phyloP scores from a whole-genome alignment of 2,888 invertebrate genomes.

The Pristionchus maxplancki region DNA sequence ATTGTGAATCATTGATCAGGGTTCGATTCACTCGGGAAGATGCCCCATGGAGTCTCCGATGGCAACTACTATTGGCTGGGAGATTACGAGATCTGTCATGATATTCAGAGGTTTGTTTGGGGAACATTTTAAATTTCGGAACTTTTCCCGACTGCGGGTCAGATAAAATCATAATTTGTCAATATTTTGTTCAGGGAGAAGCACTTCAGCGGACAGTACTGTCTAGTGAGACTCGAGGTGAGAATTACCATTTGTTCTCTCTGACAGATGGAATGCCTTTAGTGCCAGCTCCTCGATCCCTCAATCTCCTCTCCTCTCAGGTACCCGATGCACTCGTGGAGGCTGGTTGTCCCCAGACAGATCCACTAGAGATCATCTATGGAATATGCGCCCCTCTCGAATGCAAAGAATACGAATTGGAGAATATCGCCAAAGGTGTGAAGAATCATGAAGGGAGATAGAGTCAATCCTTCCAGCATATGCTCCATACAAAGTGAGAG shows the following conservation, averaged over 20 bases:
- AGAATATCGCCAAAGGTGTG: slow-evolving; percentile 40
- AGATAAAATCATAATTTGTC: neutral
- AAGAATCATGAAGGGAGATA: neutral
- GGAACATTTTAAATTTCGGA: too few relatives aligned
- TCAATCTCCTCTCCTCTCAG: neutral
- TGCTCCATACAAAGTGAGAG: slow-evolving; percentile 63
- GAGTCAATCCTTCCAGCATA: slow-evolving; percentile 57
- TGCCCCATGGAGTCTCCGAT: slow-evolving; percentile 77
- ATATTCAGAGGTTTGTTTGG: slow-evolving; percentile 60
- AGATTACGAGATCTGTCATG: slow-evolving; percentile 77
- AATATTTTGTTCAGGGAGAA: slow-evolving; percentile 56
- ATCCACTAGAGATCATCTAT: slow-evolving; percentile 72
- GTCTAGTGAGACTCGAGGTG: slow-evolving; percentile 72
- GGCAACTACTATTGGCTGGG: slow-evolving; percentile 78
- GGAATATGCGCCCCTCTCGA: slow-evolving; percentile 73
- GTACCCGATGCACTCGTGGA: slow-evolving; percentile 64
- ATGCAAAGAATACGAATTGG: slow-evolving; percentile 66
- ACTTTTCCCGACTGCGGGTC: neutral
- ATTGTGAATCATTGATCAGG: slow-evolving; percentile 59
- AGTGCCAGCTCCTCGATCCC: neutral
- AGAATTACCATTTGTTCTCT: neutral
- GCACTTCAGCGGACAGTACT: slow-evolving; percentile 73
- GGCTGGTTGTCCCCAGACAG: slow-evolving; percentile 67
- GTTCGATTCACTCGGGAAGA: slow-evolving; percentile 77
- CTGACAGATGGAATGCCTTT: neutral